Base-by-base conservation (phyloP, 2,113 vertebrate genomes). In the Cynopterus brachyotis region DNA sequence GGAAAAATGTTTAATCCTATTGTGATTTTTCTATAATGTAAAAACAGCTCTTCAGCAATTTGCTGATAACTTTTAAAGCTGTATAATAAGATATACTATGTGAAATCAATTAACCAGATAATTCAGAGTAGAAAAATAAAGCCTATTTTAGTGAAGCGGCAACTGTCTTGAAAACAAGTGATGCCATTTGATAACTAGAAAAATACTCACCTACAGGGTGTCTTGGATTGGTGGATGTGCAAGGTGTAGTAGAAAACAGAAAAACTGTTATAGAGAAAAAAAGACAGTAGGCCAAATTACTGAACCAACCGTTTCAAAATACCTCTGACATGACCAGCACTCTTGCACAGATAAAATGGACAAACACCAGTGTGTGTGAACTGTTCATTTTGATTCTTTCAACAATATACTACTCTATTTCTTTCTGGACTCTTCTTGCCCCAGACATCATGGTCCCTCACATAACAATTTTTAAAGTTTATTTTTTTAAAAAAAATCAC, bases 191-290 rank as follows among this genome's bases (percentile, higher is more conserved):
- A 98, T 89, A 98, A 98, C 96, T 97, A 96, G 94, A 97, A 97
- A 96, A 97, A 98, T 98, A 98, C 98, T 98, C 98, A 98, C 97
- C 97, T 98, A 98, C 6, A 95, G 89, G 97, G 96, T 97, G 96
- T 98, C 97, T 98, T 96, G 98, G 97, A 98, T 97, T 98, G 97
- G 96, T 98, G 96, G 96, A 96, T 98, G 96, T 98, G 97, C 95
- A 98, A 98, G 96, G 95, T 98, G 97, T 97, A 98, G 96, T 97
- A 98, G 97, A 97, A 97, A 98, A 98, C 96, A 97, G 96, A 98
- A 96, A 97, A 98, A 98, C 97, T 98, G 96, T 98, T 96, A 98
- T 82, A 97, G 97, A 98, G 97, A 98, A 98, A 97, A 97, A 96
- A 97, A 97, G 96, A 97, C 84, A 98, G 97, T 98, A 97, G 96